Conservation (phyloP, 2,113 vertebrate species). For the Pandion haliaetus region DNA sequence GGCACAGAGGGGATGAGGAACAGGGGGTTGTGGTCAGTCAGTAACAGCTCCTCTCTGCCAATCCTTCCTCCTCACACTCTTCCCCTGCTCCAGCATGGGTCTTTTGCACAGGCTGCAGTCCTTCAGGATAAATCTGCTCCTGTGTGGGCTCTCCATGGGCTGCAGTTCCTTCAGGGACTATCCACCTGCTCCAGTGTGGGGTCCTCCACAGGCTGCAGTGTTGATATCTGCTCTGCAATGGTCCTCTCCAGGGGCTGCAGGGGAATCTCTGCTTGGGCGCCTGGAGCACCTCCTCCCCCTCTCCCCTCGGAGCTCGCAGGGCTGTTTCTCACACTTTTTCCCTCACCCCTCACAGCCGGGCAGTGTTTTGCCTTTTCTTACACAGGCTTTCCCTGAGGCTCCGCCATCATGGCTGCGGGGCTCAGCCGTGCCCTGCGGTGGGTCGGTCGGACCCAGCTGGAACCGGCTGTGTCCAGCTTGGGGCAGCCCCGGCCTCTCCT, state of each 20-base stretch:
- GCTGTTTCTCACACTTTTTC: background rate
- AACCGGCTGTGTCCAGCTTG: rapidly evolving
- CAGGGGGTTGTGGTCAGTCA: rapidly evolving
- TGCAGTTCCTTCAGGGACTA: background rate
- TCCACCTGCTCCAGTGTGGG: background rate
- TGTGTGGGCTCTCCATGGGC: background rate
- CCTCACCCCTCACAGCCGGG: too few relatives aligned
- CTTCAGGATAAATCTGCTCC: background rate
- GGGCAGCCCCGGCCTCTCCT: background rate
- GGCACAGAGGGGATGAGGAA: background rate
- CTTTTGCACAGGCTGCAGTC: background rate
- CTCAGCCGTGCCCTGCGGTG: background rate
- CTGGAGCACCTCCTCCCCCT: background rate
- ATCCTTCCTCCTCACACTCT: background rate
- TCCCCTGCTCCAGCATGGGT: background rate
- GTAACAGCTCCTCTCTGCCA: background rate
- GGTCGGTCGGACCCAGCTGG: rapidly evolving
- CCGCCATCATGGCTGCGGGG: rapidly evolving
- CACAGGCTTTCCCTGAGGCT: rapidly evolving
- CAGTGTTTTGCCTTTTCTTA: background rate
- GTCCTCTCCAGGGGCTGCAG: background rate
- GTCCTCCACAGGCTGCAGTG: background rate
- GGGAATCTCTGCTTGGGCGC: rapidly evolving
- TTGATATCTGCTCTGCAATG: too few relatives aligned
- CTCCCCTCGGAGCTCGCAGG: rapidly evolving